Evolutionary conservation across 2,797 vertebrate species (phyloP).

Genomic region (Varecia variegata): DNA sequence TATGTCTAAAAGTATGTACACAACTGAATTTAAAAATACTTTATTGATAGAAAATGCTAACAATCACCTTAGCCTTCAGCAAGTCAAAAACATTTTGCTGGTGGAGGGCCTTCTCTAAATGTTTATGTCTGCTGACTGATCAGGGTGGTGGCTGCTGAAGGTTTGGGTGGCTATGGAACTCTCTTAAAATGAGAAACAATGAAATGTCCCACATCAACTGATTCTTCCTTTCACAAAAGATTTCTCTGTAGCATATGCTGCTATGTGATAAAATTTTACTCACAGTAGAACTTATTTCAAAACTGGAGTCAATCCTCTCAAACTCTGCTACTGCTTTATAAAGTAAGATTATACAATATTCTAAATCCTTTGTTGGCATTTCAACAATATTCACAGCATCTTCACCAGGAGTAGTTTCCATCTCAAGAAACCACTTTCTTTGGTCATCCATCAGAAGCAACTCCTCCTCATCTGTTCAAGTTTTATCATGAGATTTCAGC

Average conservation of each 20-base stretch:
- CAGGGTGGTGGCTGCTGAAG: neutral
- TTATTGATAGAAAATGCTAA: neutral
- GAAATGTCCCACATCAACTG: no score
- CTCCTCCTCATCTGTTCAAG: neutral
- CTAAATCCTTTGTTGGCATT: neutral
- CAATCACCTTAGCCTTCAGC: neutral
- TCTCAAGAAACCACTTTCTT: neutral
- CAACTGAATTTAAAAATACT: neutral
- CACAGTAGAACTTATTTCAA: no score
- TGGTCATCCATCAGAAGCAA: neutral
- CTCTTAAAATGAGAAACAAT: neutral
- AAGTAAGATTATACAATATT: neutral
- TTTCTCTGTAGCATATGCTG: neutral
- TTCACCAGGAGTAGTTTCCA: neutral
- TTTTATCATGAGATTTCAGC: neutral
- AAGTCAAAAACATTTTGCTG: neutral
- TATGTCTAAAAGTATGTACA: neutral
- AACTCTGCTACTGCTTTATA: neutral
- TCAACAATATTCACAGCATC: neutral
- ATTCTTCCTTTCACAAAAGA: neutral
- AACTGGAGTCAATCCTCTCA: neutral
- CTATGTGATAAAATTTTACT: neutral
- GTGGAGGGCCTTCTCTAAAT: neutral
- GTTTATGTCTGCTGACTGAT: neutral
- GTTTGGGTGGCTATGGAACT: neutral